Conservation (phyloP, 2,113 vertebrate genomes). For the Sula dactylatra region DNA sequence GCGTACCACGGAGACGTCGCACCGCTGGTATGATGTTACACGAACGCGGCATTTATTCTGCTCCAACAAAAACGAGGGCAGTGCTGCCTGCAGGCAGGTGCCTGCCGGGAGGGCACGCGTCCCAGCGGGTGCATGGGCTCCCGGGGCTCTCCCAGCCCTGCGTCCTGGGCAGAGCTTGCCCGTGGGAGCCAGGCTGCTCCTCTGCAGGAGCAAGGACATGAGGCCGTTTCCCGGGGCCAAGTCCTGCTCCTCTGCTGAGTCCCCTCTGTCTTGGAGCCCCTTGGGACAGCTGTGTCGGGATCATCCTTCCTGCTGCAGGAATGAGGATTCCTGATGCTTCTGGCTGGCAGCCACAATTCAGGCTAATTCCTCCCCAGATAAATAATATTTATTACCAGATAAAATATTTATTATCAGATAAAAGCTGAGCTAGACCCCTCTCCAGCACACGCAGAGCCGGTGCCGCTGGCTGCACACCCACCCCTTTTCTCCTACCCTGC, state of each 20-base stretch:
- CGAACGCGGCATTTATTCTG: neutral
- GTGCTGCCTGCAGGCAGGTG: neutral
- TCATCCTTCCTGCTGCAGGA: neutral
- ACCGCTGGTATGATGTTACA: accelerated
- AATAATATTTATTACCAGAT: too few relatives aligned
- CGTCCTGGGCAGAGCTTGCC: accelerated
- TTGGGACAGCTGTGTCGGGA: accelerated
- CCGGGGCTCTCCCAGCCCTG: accelerated
- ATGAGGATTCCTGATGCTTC: neutral
- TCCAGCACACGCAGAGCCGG: neutral
- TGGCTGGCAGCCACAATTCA: neutral
- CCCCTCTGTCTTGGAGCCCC: neutral
- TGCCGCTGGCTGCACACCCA: neutral
- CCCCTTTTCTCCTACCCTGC: too few relatives aligned
- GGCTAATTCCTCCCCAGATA: accelerated
- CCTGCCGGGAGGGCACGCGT: accelerated
- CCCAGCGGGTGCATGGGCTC: accelerated
- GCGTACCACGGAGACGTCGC: accelerated
- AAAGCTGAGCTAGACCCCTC: neutral
- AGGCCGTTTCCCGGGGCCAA: accelerated
- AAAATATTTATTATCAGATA: accelerated
- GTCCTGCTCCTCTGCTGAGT: too few relatives aligned
- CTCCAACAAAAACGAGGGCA: neutral
- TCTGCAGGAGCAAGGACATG: accelerated
- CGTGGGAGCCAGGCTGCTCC: accelerated